Conservation (phyloP, 2,797 vertebrate species). For the Columba guinea region DNA sequence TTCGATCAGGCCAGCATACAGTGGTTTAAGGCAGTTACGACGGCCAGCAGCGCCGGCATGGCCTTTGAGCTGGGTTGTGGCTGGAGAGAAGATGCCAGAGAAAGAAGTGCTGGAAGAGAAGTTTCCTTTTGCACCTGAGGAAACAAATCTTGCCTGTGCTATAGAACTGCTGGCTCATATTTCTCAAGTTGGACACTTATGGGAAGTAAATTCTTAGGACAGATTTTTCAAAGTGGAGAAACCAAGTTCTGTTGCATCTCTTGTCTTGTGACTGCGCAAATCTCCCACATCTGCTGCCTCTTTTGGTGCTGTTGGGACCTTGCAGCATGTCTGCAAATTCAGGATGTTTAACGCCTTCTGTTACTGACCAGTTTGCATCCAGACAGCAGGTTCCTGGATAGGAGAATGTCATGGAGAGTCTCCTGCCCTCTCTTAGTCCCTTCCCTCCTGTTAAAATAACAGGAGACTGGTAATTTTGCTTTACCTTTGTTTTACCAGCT, state of each 20-base stretch:
- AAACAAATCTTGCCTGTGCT: neutral
- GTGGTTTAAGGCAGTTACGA: neutral
- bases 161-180: neutral
- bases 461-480: neutral
- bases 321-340: neutral
- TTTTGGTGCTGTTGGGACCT: accelerated
- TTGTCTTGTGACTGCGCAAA: neutral
- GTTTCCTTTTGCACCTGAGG: neutral
- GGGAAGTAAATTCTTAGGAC: neutral
- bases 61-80: neutral
- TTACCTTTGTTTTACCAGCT: neutral
- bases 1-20: neutral
- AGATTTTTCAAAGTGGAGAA: neutral
- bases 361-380: neutral
- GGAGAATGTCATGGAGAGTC: neutral
- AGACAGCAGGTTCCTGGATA: neutral
- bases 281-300: neutral
- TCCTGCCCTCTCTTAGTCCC: neutral
- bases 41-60: neutral
- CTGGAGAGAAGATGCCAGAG: neutral
- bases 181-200: neutral
- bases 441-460: neutral
- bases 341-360: neutral
- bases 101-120: neutral
- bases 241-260: neutral